Evolutionary conservation across 1,140 invertebrate species (phyloP).

Genomic region (Drosophila pseudoobscura): DNA sequence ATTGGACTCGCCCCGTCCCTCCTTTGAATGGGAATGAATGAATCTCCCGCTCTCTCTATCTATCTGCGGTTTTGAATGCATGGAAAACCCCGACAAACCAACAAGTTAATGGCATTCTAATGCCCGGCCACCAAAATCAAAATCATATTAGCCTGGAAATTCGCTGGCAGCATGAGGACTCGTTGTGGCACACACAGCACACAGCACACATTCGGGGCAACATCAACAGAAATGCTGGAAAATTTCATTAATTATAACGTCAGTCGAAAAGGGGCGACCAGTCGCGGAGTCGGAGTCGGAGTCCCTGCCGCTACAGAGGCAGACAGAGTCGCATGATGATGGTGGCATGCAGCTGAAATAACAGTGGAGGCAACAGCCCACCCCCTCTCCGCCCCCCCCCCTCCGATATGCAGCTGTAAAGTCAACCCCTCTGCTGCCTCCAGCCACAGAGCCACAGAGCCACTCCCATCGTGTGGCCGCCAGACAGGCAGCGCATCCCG

Average conservation of each 20-base stretch:
- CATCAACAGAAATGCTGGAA: constrained; percentile 57
- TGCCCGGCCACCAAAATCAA: constrained; percentile 74
- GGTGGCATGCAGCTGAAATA: constrained; percentile 68
- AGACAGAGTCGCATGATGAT: constrained; percentile 6
- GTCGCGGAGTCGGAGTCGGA: no score
- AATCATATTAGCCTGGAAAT: constrained; percentile 66
- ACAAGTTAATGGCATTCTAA: constrained; percentile 73
- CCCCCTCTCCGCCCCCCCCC: no score
- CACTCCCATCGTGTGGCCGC: constrained; percentile 4
- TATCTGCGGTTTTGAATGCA: no score
- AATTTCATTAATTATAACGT: constrained; percentile 81
- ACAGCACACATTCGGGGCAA: constrained; percentile 10
- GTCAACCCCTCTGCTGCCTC: constrained; percentile 32
- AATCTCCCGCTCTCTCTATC: not conserved
- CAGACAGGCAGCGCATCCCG: constrained; percentile 36
- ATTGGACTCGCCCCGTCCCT: not conserved
- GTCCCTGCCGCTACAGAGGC: no score
- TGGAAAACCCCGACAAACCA: constrained; percentile 42
- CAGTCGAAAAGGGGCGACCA: constrained; percentile 31
- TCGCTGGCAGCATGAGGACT: constrained; percentile 1
- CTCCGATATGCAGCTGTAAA: constrained; percentile 49
- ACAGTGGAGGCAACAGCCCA: constrained; percentile 41
- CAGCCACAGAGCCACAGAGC: not conserved
- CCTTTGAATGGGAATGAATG: no score
- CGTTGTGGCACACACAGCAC: no score